These are phyloP conservation scores for Idaea aversata DNA, from an alignment of 2,888 invertebrate species.

Conservation along the genomic window DNA sequence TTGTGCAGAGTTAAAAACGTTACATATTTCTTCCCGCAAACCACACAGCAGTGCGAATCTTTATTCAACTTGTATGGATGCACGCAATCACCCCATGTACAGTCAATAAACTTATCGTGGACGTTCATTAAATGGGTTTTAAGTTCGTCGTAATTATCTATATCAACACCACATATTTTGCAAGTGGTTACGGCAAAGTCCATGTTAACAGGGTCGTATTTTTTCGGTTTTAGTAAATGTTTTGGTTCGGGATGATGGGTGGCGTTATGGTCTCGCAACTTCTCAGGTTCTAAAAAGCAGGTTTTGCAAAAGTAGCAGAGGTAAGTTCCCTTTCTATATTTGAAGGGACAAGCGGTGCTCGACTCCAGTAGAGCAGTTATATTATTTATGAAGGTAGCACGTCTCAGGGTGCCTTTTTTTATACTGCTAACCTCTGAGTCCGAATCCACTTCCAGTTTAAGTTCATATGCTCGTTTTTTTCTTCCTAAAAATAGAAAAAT, in stretches of 20 bases:
- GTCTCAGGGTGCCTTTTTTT: slow-evolving; percentile 48
- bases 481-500: slow-evolving; percentile 78
- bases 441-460: slow-evolving; percentile 53
- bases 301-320: slow-evolving; percentile 68
- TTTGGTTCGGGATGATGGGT: slow-evolving; percentile 49
- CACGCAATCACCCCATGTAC: slow-evolving; percentile 61
- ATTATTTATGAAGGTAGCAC: slow-evolving; percentile 65
- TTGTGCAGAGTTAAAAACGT: slow-evolving; percentile 70
- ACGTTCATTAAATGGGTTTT: slow-evolving; percentile 54
- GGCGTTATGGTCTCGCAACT: slow-evolving; percentile 60
- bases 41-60: slow-evolving; percentile 63
- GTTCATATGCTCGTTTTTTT: slow-evolving; percentile 53
- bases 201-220: slow-evolving; percentile 71
- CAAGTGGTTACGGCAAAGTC: slow-evolving; percentile 60
- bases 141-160: slow-evolving; percentile 53
- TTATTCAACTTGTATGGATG: slow-evolving; percentile 68
- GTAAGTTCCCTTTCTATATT: slow-evolving; percentile 68
- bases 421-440: slow-evolving; percentile 37
- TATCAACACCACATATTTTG: slow-evolving; percentile 52
- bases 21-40: slow-evolving; percentile 69
- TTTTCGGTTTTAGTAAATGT: slow-evolving; percentile 54
- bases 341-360: slow-evolving; percentile 70
- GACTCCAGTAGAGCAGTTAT: slow-evolving; percentile 58
- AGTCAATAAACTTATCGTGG: slow-evolving; percentile 58
- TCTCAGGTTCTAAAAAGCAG: slow-evolving; percentile 66